These are phyloP conservation scores for Nerophis lumbriciformis DNA, from an alignment of 2,113 vertebrate genomes.

Conservation along the genomic window DNA sequence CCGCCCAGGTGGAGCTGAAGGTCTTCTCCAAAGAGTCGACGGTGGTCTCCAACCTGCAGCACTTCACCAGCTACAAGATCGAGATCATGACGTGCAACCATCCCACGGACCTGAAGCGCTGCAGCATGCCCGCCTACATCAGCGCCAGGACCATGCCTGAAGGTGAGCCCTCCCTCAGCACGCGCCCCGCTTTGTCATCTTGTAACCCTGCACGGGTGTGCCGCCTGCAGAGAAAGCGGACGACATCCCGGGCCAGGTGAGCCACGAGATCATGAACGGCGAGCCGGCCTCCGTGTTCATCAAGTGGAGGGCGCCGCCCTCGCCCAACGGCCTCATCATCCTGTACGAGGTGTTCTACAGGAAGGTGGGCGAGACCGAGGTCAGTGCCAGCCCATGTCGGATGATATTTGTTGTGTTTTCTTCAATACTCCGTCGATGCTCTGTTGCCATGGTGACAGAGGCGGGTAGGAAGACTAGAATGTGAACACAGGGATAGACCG, in stretches of 20 bases:
- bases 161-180: slow-evolving; percentile 62
- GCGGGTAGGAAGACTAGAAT: slow-evolving; percentile 49
- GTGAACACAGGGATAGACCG: slow-evolving; percentile 45
- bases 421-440: slow-evolving; percentile 47
- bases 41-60: slow-evolving; percentile 86
- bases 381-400: slow-evolving; percentile 51
- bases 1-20: slow-evolving; percentile 72
- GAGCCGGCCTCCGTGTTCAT: slow-evolving; percentile 78
- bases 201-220: slow-evolving; percentile 1
- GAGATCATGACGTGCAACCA: slow-evolving; percentile 96
- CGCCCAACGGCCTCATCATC: slow-evolving; percentile 91
- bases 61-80: slow-evolving; percentile 95
- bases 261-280: slow-evolving; percentile 76
- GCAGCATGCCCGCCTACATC: slow-evolving; percentile 86
- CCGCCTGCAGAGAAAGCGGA: slow-evolving; percentile 82
- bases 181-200: background rate
- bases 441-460: slow-evolving; percentile 65
- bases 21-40: slow-evolving; percentile 81
- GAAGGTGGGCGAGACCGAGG: slow-evolving; percentile 83
- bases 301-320: slow-evolving; percentile 83
- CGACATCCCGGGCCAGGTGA: slow-evolving; percentile 79
- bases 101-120: slow-evolving; percentile 66
- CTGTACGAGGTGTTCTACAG: slow-evolving; percentile 91
- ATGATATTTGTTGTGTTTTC: slow-evolving; percentile 21
- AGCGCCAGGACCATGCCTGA: slow-evolving; percentile 94